These are phyloP conservation scores for Micromussa lordhowensis DNA, from an alignment of 92 coral and sea anemone species.

Conservation along the genomic window DNA sequence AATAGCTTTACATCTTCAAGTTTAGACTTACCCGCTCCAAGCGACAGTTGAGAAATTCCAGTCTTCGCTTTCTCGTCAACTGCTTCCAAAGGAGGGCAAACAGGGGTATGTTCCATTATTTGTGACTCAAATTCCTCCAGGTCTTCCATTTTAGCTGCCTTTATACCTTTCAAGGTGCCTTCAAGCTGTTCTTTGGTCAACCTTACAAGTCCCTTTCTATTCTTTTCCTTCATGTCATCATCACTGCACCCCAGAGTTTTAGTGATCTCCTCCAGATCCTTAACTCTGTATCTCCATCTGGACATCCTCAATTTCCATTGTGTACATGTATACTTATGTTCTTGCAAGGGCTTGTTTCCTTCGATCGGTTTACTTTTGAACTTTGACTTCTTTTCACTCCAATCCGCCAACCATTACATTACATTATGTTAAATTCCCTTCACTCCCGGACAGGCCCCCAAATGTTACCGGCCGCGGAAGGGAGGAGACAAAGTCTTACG, in stretches of 20 bases:
- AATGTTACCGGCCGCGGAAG: not conserved
- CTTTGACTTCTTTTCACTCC: not conserved
- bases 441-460: not conserved
- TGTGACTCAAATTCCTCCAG: conserved; percentile 11
- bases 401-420: not conserved
- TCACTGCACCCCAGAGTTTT: conserved; percentile 25
- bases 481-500: no score
- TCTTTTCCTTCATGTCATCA: conserved; percentile 15
- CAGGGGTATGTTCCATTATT: not conserved
- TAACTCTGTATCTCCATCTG: conserved; percentile 30
- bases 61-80: not conserved
- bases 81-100: conserved; percentile 22
- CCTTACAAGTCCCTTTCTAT: conserved; percentile 6
- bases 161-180: conserved; percentile 8
- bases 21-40: not conserved
- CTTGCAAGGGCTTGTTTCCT: not conserved
- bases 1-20: not conserved
- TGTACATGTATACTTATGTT: no score
- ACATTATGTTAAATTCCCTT: no score
- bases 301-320: conserved; percentile 20
- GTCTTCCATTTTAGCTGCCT: conserved; percentile 1
- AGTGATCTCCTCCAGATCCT: conserved; percentile 16
- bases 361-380: not conserved
- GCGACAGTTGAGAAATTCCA: not conserved
- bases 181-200: conserved; percentile 19